These are phyloP conservation scores for Gymnodraco acuticeps DNA, from an alignment of 2,797 vertebrate genomes.

Conservation along the genomic window DNA sequence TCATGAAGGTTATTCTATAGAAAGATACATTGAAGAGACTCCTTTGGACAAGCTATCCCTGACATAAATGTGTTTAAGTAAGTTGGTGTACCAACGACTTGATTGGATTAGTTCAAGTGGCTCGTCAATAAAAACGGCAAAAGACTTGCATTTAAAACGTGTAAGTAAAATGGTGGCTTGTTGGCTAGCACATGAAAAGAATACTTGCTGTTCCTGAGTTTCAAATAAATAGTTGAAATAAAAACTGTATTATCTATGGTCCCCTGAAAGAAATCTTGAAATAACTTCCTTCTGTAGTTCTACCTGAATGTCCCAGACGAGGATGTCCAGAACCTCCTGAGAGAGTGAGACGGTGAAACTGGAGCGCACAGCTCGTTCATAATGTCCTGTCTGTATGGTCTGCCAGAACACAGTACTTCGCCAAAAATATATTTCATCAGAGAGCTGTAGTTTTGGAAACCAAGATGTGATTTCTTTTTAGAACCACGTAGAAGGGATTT, in stretches of 20 bases:
- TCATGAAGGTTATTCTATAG: background rate
- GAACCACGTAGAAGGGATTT: background rate
- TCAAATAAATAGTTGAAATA: slow-evolving; percentile 20
- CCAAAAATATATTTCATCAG: slow-evolving; percentile 16
- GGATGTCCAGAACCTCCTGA: slow-evolving; percentile 2
- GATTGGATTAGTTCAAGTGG: background rate
- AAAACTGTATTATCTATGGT: slow-evolving; percentile 20
- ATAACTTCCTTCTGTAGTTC: slow-evolving; percentile 27
- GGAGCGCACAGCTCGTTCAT: slow-evolving; percentile 28
- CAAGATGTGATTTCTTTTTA: background rate
- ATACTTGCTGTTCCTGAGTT: background rate
- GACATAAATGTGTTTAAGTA: background rate
- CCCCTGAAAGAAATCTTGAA: slow-evolving; percentile 24
- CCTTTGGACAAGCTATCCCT: background rate
- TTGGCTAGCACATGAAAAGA: background rate
- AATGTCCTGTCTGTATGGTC: background rate
- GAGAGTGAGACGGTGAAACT: slow-evolving; percentile 4
- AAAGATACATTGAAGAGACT: background rate
- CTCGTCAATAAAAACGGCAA: background rate
- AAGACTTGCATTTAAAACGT: too few species aligned
- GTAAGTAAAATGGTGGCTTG: background rate
- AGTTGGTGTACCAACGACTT: too few species aligned
- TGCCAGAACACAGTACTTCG: slow-evolving; percentile 2
- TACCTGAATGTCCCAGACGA: slow-evolving; percentile 18
- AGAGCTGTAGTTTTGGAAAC: background rate